Evolutionary conservation across 2,797 vertebrate species (phyloP).

Genomic region (Eulemur mongoz): DNA sequence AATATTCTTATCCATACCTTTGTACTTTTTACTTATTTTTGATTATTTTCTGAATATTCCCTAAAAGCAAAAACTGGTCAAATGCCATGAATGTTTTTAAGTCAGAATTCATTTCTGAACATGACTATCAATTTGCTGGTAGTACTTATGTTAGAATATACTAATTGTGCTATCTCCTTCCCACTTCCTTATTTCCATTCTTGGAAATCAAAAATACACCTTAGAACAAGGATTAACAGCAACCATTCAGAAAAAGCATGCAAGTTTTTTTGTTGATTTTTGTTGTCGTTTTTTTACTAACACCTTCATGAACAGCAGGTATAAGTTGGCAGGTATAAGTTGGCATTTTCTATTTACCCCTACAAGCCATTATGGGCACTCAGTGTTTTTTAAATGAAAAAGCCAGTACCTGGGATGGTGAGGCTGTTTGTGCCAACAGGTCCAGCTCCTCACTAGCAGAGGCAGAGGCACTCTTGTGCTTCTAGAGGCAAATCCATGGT

Average conservation of each 20-base stretch:
- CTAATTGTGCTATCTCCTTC: not conserved
- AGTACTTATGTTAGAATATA: not conserved
- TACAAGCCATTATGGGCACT: not conserved
- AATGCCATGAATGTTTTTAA: not conserved
- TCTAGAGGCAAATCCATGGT: not conserved
- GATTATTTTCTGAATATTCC: not conserved
- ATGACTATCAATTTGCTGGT: not conserved
- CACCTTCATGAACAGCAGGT: not conserved
- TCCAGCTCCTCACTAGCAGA: not conserved
- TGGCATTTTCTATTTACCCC: not conserved
- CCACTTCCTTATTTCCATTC: constrained; percentile 12
- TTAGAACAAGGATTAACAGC: constrained; percentile 6
- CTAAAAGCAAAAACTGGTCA: not conserved
- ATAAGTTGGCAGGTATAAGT: no score
- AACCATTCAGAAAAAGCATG: not conserved
- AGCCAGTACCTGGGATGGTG: not conserved
- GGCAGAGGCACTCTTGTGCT: not conserved
- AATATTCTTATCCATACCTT: not conserved
- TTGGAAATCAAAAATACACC: constrained; percentile 41
- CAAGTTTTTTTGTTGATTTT: not conserved
- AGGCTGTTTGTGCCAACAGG: not conserved
- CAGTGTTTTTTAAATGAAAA: not conserved
- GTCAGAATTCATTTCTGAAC: not conserved
- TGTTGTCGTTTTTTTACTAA: not conserved
- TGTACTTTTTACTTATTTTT: constrained; percentile 20